Base-by-base conservation (phyloP, 2,113 vertebrate genomes). In the Myiozetetes cayanensis region DNA sequence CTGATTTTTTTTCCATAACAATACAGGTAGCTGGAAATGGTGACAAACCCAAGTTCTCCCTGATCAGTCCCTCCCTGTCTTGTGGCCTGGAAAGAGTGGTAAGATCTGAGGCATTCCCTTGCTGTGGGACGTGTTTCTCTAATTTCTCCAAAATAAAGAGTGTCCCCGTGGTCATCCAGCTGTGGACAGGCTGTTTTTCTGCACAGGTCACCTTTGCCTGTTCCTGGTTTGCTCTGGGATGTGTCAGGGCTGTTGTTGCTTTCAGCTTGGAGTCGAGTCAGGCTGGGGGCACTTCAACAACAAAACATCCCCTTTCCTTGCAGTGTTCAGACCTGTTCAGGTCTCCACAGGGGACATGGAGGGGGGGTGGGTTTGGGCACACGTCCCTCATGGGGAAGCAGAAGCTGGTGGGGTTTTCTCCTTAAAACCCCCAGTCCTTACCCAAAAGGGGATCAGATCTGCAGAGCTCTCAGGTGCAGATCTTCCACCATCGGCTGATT, bases 351-450 rank as follows among this genome's bases (percentile, higher is more conserved):
- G 21, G 11, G 49, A 6, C 16, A 6, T 4, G 0, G 33, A 21
- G 39, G 13, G 19, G 21, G 39, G 13, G 19, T 19, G 31, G 18
- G 14, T 41, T 22, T 1, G 1, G 31, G 2, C 25, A 20, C 25
- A 8, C 2, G 0, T 20, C 33, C 41, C n/a, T n/a, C 1, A 0
- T 20, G 39, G 43, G 53, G 10, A 8, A 35, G 33, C 27, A 67
- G 33, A 55, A 78, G 4, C 49, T 23, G 31, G 25, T 66, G 35
- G 17, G 14, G 5, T 14, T 74, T 77, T 47, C 53, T 75, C 39
- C 66, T 50, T 12, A 63, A 65, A 67, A 28, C 18, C 22, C 9
- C 3, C 47, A 8, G 22, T 72, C 14, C 37, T 56, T 5, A 47
- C 14, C 6, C 14, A 19, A 21, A 74, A 43, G 6, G 8, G 49